phyloP scores from a whole-genome alignment of 2,888 invertebrate genomes.

The Tolmerus cingulatus region DNA sequence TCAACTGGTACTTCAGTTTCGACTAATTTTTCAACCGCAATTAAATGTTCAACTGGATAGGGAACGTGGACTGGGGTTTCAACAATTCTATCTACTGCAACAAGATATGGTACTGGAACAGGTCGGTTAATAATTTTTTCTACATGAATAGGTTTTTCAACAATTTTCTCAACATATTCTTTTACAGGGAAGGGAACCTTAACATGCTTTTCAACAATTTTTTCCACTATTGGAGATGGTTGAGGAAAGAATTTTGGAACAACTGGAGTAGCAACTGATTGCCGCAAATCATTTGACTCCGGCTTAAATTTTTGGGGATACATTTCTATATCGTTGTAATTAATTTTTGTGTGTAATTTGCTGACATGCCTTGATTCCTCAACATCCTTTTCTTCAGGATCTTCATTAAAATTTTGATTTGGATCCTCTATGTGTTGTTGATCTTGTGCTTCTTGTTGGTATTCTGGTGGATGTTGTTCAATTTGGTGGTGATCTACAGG shows the following conservation, averaged over 20 bases:
- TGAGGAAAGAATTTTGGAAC: slow-evolving; percentile 58
- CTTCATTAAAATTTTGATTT: neutral
- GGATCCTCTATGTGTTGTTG: neutral
- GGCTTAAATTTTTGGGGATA: neutral
- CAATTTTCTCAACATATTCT: slow-evolving; percentile 60
- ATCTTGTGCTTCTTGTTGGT: neutral
- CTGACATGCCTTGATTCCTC: neutral
- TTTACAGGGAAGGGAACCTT: slow-evolving; percentile 64
- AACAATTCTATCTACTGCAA: slow-evolving; percentile 67
- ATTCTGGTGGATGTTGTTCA: neutral
- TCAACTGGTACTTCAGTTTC: slow-evolving; percentile 60
- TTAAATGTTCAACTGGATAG: slow-evolving; percentile 61
- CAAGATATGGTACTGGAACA: slow-evolving; percentile 68
- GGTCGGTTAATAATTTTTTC: slow-evolving; percentile 63
- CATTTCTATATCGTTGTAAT: neutral
- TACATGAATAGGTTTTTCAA: slow-evolving; percentile 63
- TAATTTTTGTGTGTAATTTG: neutral
- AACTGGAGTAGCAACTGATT: neutral
- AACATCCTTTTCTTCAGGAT: neutral
- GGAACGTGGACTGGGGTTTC: slow-evolving; percentile 69
- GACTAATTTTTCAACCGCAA: slow-evolving; percentile 61
- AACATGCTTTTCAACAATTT: slow-evolving; percentile 70
- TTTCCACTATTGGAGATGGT: slow-evolving; percentile 64
- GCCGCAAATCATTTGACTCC: neutral
- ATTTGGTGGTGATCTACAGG: neutral